Evolutionary conservation across 2,888 invertebrate species (phyloP), one percentile per base, ranked within the genome.

Genomic region (Flexamia atlantica): DNA sequence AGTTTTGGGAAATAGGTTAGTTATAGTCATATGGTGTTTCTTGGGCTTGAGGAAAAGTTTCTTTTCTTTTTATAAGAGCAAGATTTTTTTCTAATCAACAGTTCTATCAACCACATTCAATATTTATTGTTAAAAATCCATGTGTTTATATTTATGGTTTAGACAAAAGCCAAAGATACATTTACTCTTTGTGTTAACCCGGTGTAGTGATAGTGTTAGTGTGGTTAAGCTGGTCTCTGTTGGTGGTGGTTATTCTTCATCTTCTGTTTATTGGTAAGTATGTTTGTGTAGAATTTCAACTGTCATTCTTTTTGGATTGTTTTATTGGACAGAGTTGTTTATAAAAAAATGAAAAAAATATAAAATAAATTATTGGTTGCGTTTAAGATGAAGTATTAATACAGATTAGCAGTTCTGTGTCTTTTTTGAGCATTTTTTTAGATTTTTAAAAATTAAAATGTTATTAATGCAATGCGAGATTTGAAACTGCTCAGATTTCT

Each of bases 191-290:
- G 64, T 64, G 64, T 28, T 64, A 64, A 64, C 64, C 64, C 64
- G 64, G 64, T 64, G 64, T 64, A 30, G 64, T 28, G 30, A 28
- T 64, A 64, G 64, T 64, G 4, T 46, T 57, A 53, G 53, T 53
- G 4, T 25, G 10, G 64, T 17, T 64, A 28, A 30, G 30, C 25
- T 64, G 14, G 28, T 28, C 40, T 36, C 1, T 72, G 72, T 36
- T 72, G 72, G 72, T 42, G 72, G 72, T 42, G 36, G 72, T 23
- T 72, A 5, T 72, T 72, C 72, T 72, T 72, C 42, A 36, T 20
- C 72, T 72, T 72, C 72, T 72, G 36, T 72, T 36, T 42, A n/a
- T 20, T 4, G 72, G 72, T 72, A 36, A 72, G 72, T 72, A 72
- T 23, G 32, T 23, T 4, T 72, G 20, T 64, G 64, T 64, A 53